A percentile compares a stretch with the other conserved stretches of the same genome.
These are phyloP conservation scores for Heliocidaris erythrogramma DNA, from an alignment of 35 echinoderm and acorn worm species.

Conservation along the genomic window DNA sequence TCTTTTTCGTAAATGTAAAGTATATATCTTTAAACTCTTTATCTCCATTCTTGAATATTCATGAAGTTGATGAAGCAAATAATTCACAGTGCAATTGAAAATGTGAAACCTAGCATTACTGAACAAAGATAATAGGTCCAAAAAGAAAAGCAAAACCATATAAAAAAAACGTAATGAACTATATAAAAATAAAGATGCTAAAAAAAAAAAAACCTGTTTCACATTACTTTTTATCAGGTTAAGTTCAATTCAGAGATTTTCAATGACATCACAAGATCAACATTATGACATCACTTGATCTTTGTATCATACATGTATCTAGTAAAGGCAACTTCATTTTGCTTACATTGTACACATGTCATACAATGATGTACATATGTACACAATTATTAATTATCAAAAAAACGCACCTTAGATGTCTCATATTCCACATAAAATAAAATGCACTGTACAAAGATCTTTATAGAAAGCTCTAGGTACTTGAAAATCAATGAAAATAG, in stretches of 20 bases:
- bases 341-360: not conserved
- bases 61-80: not conserved
- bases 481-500: conserved; percentile 6
- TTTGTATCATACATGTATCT: not conserved
- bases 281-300: not conserved
- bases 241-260: not conserved
- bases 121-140: not conserved
- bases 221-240: not conserved
- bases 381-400: not conserved
- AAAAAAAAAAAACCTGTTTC: not conserved
- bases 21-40: not conserved
- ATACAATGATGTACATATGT: not conserved
- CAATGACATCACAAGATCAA: not conserved
- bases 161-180: not conserved
- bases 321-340: not conserved
- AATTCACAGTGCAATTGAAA: not conserved
- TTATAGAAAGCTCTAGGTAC: conserved; percentile 10
- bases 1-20: not conserved
- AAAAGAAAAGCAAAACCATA: not conserved
- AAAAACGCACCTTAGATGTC: not conserved
- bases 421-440: not conserved
- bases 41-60: not conserved
- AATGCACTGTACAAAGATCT: conserved; percentile 7
- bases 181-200: not conserved
- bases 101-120: not conserved